Base-by-base conservation (phyloP, 2,888 invertebrate species). In the Zonitis immaculata region DNA sequence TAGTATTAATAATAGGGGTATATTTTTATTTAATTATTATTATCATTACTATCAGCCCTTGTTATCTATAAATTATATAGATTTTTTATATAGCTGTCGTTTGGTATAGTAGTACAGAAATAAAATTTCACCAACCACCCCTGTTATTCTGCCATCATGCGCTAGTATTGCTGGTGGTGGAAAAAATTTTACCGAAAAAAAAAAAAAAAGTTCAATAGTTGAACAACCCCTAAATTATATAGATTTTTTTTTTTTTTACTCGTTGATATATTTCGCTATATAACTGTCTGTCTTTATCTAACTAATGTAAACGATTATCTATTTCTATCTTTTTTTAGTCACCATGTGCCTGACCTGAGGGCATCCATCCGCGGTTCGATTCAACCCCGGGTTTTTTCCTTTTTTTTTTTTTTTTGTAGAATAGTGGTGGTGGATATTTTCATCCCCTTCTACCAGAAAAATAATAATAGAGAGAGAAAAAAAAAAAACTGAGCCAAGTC, bases 301-400 rank as follows among this genome's bases (percentile, higher is more conserved):
- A 3, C 16, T 35, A 35, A 7, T 1, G 9, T 3, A 18, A 7
- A 14, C 6, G 8, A 9, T 8, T 22, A 22, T 5, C 22, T 7
- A 16, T 8, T 9, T 8, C 18, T 6, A 18, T 35, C 35, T 35
- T 35, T 35, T 9, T 35, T 9, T 18, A 35, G 16, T 5, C 18
- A 35, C 18, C 35, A 35, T 35, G 35, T 35, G 35, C 35, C 35
- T 35, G 35, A 35, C 35, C 35, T 35, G 35, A 35, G 35, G 35
- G 35, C 35, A 35, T 35, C 35, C 35, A 35, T 35, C 35, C 35
- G 35, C 35, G 35, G 35, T 35, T 35, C 35, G 35, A 35, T 35
- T 16, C 16, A 16, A 16, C 16, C 16, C 35, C 4, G n/a, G n/a
- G n/a, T n/a, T n/a, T n/a, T n/a, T n/a, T n/a, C n/a, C n/a, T n/a